Conservation (phyloP, 2,113 vertebrate genomes). For the cattle (Bos taurus) region DNA sequence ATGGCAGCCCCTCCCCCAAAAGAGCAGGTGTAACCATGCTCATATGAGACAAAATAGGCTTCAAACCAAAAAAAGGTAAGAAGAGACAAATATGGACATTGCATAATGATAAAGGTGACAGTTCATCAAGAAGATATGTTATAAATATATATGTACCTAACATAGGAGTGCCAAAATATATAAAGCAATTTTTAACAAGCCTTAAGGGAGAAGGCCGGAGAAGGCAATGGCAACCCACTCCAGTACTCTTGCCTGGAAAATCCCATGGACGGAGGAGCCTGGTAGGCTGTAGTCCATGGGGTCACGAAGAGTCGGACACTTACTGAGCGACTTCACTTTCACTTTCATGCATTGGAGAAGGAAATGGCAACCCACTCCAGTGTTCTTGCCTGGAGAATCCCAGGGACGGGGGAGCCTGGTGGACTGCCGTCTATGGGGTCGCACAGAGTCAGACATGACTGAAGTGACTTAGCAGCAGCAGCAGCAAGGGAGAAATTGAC, state of each 20-base stretch:
- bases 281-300: too few species aligned
- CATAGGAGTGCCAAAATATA: background rate
- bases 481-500: background rate
- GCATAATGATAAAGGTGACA: background rate
- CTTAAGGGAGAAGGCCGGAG: background rate
- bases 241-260: too few species aligned
- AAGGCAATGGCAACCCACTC: background rate
- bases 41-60: background rate
- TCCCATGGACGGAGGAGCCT: too few species aligned
- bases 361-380: too few species aligned
- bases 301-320: too few species aligned
- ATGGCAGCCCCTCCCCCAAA: background rate
- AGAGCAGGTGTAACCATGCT: background rate
- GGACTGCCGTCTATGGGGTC: too few species aligned
- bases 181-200: background rate
- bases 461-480: too few species aligned
- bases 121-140: background rate
- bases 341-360: too few species aligned
- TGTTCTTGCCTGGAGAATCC: too few species aligned
- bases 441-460: too few species aligned
- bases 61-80: background rate
- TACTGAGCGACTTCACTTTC: too few species aligned
- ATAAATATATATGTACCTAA: background rate
- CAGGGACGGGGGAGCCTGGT: too few species aligned
- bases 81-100: background rate